Evolutionary conservation across 1,140 invertebrate genomes (phyloP).

Genomic region (Reticulitermes speratus): DNA sequence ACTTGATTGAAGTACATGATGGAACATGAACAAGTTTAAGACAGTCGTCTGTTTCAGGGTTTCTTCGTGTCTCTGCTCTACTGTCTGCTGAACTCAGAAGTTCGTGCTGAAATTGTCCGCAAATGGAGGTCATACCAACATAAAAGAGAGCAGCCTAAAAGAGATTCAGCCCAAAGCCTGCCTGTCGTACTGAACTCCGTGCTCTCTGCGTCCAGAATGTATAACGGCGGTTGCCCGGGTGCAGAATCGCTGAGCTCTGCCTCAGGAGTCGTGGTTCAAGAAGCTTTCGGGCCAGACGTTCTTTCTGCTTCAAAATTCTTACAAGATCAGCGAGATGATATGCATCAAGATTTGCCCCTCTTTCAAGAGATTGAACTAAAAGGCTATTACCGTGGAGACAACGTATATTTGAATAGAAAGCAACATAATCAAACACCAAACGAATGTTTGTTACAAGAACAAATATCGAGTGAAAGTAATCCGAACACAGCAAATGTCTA

Average conservation of each 20-base stretch:
- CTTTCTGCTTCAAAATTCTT: not conserved
- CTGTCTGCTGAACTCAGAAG: conserved; percentile 29
- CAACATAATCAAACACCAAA: not conserved
- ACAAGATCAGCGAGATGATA: not conserved
- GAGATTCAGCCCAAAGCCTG: not conserved
- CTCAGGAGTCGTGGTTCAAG: not conserved
- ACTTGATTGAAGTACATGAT: too few species aligned
- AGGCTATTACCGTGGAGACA: not conserved
- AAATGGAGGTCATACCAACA: not conserved
- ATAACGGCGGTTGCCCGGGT: not conserved
- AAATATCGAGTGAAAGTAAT: not conserved
- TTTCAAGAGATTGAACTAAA: not conserved
- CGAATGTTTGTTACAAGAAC: not conserved
- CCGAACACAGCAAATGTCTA: too few species aligned
- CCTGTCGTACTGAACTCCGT: not conserved
- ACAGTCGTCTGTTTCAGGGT: conserved; percentile 15
- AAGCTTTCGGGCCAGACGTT: not conserved
- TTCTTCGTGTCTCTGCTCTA: conserved; percentile 22
- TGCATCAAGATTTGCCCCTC: not conserved
- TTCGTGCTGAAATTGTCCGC: conserved; percentile 18
- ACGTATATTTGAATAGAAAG: not conserved
- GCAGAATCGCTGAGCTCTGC: not conserved
- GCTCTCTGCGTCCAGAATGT: not conserved
- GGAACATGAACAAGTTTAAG: too few species aligned
- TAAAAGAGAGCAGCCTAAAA: not conserved